A percentile compares a stretch with the other conserved stretches of the same genome.
phyloP scores from a whole-genome alignment of 2,888 invertebrate genomes.

The Apodemia mormo region DNA sequence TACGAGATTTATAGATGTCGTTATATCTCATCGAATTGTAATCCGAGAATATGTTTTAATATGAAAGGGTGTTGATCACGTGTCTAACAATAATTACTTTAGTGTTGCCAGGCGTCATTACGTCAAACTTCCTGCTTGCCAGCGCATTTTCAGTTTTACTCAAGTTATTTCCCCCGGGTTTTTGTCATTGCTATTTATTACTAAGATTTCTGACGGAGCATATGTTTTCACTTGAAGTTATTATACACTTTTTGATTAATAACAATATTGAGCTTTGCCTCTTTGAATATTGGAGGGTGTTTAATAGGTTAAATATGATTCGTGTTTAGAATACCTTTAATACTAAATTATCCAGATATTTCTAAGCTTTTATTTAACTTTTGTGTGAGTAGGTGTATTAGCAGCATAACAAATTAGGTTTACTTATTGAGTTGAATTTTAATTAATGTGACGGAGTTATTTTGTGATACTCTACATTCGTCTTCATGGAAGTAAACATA shows the following conservation, averaged over 20 bases:
- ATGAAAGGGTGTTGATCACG: slow-evolving; percentile 50
- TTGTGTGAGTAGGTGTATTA: not conserved
- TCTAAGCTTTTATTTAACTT: not conserved
- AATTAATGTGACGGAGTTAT: too few relatives aligned
- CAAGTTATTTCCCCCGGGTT: slow-evolving; percentile 53
- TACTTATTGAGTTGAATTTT: too few relatives aligned
- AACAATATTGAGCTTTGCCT: not conserved
- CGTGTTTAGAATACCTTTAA: not conserved
- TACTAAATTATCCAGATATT: not conserved
- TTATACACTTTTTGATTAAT: slow-evolving; percentile 34
- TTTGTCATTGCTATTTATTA: slow-evolving; percentile 53
- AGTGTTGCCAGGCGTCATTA: slow-evolving; percentile 48
- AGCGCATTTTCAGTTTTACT: slow-evolving; percentile 48
- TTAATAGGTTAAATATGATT: not conserved
- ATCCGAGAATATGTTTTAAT: slow-evolving; percentile 45
- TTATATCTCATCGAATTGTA: slow-evolving; percentile 41
- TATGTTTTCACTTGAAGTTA: slow-evolving; percentile 42
- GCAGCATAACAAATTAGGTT: too few relatives aligned
- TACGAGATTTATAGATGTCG: slow-evolving; percentile 29
- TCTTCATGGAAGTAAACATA: too few relatives aligned
- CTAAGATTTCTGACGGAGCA: slow-evolving; percentile 52
- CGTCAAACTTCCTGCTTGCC: slow-evolving; percentile 48
- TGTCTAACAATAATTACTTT: slow-evolving; percentile 71
- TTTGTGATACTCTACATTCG: too few relatives aligned
- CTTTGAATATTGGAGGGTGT: not conserved